phyloP scores from a whole-genome alignment of 1,140 invertebrate genomes.

The Tetramorium parvispinum region DNA sequence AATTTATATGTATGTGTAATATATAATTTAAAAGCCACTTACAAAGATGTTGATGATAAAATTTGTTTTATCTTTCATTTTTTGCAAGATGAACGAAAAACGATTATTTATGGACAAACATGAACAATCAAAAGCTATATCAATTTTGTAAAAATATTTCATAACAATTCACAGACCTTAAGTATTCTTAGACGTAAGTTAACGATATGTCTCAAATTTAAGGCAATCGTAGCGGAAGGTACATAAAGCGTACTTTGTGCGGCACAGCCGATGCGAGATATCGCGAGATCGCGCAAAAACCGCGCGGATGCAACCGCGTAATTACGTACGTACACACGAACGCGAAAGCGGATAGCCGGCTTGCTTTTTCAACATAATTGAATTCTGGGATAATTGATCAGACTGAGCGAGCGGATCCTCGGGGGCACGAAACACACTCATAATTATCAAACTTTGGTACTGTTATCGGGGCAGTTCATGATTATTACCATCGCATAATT shows the following conservation, averaged over 20 bases:
- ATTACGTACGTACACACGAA: conserved; percentile 29
- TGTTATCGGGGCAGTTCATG: conserved; percentile 27
- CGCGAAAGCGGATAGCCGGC: conserved; percentile 23
- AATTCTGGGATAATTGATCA: conserved; percentile 57
- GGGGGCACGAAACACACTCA: conserved; percentile 10
- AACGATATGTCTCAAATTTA: neutral
- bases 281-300: conserved; percentile 40
- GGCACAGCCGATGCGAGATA: conserved; percentile 31
- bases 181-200: neutral
- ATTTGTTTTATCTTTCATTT: no score
- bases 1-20: no score
- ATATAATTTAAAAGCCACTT: no score
- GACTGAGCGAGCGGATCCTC: conserved; percentile 16
- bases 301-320: conserved; percentile 42
- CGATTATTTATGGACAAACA: no score
- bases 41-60: no score
- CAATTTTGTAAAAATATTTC: no score
- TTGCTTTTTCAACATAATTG: conserved; percentile 53
- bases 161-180: no score
- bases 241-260: conserved; percentile 44
- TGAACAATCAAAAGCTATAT: no score
- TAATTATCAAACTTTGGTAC: conserved; percentile 51
- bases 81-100: no score
- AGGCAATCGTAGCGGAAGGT: neutral
- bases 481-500: conserved; percentile 55